A percentile compares a stretch with the other conserved stretches of the same genome.
Evolutionary conservation across 2,888 invertebrate species (phyloP).

Genomic region (Protophormia terraenovae): DNA sequence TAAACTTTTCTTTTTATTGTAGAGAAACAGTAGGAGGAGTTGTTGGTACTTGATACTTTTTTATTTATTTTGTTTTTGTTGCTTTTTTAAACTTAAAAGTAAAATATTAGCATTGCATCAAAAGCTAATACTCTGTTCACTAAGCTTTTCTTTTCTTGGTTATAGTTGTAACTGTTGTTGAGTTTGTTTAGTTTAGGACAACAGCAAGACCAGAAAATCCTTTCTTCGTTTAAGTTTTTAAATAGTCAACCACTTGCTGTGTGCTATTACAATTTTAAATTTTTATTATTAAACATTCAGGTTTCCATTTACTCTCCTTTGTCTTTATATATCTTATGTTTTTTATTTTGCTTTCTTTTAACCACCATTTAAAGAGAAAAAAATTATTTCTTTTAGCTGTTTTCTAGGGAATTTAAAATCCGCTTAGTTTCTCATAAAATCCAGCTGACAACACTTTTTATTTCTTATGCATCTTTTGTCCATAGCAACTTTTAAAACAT

Average conservation of each 20-base stretch:
- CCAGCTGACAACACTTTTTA: constrained; percentile 44
- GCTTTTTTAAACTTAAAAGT: not conserved
- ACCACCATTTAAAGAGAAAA: not conserved
- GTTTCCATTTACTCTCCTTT: not conserved
- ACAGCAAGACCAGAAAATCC: not conserved
- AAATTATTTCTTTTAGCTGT: not conserved
- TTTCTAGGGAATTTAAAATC: constrained; percentile 17
- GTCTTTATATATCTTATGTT: not conserved
- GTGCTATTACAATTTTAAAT: constrained; percentile 52
- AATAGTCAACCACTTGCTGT: constrained; percentile 56
- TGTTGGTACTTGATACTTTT: not conserved
- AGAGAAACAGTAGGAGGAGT: not conserved
- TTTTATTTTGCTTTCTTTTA: not conserved
- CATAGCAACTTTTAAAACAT: constrained; percentile 6
- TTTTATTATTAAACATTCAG: constrained; percentile 34
- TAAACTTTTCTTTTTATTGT: not conserved
- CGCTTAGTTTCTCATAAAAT: constrained; percentile 48
- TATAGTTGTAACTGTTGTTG: not conserved
- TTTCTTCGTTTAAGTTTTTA: constrained; percentile 16
- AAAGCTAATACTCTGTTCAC: constrained; percentile 18
- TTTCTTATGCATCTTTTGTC: not conserved
- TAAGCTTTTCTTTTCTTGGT: not conserved
- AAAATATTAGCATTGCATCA: constrained; percentile 27
- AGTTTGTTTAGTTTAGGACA: not conserved
- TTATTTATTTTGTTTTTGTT: not conserved